Evolutionary conservation across 1,140 invertebrate genomes (phyloP).

Genomic region (Venustaconcha ellipsiformis): DNA sequence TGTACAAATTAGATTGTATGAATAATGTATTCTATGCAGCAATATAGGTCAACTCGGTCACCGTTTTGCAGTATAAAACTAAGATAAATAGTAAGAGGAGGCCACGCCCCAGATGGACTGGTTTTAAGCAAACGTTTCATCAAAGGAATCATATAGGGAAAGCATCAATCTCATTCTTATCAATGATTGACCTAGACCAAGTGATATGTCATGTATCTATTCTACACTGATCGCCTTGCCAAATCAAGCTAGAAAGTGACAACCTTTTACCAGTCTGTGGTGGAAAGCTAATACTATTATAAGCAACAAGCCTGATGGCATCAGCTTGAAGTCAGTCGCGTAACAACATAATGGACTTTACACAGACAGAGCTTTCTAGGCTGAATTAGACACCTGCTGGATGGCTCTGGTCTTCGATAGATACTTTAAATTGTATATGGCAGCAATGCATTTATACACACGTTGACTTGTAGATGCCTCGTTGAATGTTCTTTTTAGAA

Average conservation of each 20-base stretch:
- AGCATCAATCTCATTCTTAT: constrained; percentile 37
- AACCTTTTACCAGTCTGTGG: constrained; percentile 53
- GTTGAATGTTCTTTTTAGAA: constrained; percentile 24
- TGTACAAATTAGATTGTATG: too few relatives aligned
- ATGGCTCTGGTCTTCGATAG: constrained; percentile 37
- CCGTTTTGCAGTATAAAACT: too few relatives aligned
- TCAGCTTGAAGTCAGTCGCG: constrained; percentile 31
- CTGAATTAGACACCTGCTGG: constrained; percentile 35
- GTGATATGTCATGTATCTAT: constrained; percentile 47
- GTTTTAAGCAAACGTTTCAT: constrained; percentile 13
- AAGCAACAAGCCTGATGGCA: constrained; percentile 15
- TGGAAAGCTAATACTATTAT: constrained; percentile 42
- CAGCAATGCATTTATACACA: constrained; percentile 58
- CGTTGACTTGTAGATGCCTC: constrained; percentile 55
- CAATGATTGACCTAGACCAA: constrained; percentile 55
- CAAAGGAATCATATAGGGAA: constrained; percentile 28
- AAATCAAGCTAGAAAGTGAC: constrained; percentile 34
- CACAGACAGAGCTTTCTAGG: constrained; percentile 42
- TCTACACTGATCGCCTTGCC: constrained; percentile 51
- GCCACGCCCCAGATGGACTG: constrained; percentile 7
- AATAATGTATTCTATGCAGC: too few relatives aligned
- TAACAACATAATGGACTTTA: constrained; percentile 45
- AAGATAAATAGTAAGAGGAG: too few relatives aligned
- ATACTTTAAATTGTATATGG: constrained; percentile 46
- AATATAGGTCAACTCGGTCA: too few relatives aligned